A percentile compares a stretch with the other conserved stretches of the same genome.
These are phyloP conservation scores for Cephus runcator DNA, from an alignment of 2,888 invertebrate species.

Conservation along the genomic window DNA sequence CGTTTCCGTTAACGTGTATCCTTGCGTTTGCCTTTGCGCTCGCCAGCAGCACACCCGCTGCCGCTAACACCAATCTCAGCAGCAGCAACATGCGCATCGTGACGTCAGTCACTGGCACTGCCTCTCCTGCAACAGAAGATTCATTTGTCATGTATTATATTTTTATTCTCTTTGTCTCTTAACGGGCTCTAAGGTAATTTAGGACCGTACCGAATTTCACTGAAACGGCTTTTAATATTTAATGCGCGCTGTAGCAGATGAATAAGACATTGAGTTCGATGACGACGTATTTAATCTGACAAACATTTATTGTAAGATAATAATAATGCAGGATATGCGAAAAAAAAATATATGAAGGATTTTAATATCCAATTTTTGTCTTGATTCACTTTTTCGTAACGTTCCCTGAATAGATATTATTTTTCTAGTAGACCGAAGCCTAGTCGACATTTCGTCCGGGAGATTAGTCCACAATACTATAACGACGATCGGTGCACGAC, in stretches of 20 bases:
- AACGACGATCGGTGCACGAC: neutral
- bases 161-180: neutral
- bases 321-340: neutral
- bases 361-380: neutral
- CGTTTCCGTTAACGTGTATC: neutral
- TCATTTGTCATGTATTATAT: neutral
- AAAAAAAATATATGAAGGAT: neutral
- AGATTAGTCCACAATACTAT: neutral
- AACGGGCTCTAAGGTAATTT: neutral
- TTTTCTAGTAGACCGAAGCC: neutral
- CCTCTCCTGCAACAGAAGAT: constrained; percentile 52
- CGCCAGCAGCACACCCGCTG: constrained; percentile 58
- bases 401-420: neutral
- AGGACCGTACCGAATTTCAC: neutral
- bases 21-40: constrained; percentile 26
- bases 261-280: neutral
- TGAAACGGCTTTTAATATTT: neutral
- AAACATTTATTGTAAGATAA: neutral
- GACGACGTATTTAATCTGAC: neutral
- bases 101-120: constrained; percentile 57
- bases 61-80: constrained; percentile 62
- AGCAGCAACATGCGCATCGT: constrained; percentile 64
- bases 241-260: neutral
- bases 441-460: neutral
- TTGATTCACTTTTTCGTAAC: too few relatives aligned